Conservation (phyloP, 2,113 vertebrate genomes). For the Rattus rattus region DNA sequence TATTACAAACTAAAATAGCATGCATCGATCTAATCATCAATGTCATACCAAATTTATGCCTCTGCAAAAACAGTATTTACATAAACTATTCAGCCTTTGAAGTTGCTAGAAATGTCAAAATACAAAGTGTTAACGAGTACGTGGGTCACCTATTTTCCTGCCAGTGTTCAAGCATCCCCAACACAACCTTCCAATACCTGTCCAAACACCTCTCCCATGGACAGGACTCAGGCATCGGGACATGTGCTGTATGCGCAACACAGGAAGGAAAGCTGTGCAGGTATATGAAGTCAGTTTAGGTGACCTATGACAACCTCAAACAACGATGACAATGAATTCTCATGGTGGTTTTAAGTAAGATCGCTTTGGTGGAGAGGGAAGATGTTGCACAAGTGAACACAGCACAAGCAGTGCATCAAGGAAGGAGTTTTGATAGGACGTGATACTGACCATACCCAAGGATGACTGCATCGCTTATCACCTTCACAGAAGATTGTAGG, state of each 20-base stretch:
- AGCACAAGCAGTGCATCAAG: not conserved
- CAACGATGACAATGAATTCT: not conserved
- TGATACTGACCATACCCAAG: not conserved
- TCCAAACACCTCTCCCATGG: not conserved
- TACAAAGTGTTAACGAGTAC: not conserved
- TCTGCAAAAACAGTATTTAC: not conserved
- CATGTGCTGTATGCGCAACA: not conserved
- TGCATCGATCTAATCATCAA: not conserved
- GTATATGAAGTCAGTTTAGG: not conserved
- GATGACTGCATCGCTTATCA: not conserved
- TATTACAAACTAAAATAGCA: not conserved
- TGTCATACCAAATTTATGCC: not conserved
- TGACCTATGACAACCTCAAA: not conserved
- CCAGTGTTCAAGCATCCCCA: not conserved
- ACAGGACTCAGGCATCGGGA: not conserved
- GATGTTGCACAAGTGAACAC: not conserved
- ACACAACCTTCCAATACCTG: not conserved
- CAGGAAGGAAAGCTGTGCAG: not conserved
- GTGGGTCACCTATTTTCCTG: not conserved
- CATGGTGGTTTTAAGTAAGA: not conserved
- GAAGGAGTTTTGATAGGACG: not conserved
- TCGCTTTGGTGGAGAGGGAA: not conserved
- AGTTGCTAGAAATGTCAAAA: constrained; percentile 34
- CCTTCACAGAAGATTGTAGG: not conserved
- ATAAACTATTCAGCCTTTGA: not conserved